Conservation (phyloP, 2,113 vertebrate genomes). For the Syrmaticus mikado region DNA sequence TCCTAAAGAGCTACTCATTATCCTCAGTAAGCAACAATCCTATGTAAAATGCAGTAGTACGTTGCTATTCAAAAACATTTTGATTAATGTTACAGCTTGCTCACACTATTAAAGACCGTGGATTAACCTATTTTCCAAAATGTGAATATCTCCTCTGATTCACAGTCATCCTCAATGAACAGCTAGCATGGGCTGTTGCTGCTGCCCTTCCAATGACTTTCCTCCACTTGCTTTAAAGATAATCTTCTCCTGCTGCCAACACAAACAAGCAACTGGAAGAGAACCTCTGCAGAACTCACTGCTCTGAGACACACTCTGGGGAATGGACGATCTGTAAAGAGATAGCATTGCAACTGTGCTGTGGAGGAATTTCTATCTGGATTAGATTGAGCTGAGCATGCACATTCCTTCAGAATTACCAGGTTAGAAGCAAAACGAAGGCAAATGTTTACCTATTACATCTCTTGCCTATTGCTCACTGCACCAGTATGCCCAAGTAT, state of each 20-base stretch:
- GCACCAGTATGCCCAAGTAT: background rate
- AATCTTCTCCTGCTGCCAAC: background rate
- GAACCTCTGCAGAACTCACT: background rate
- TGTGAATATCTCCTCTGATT: background rate
- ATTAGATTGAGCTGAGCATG: background rate
- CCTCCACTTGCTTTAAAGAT: background rate
- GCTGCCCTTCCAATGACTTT: background rate
- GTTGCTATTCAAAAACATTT: background rate
- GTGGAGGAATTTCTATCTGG: background rate
- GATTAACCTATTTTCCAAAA: background rate
- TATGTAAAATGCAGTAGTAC: background rate
- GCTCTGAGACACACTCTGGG: accelerated
- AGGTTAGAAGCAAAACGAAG: background rate
- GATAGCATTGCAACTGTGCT: background rate
- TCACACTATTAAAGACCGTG: background rate
- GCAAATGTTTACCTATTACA: background rate
- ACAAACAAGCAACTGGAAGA: background rate
- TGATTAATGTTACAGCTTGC: background rate
- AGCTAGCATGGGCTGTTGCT: background rate
- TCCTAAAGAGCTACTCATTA: background rate
- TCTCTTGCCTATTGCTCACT: background rate
- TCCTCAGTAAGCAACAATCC: background rate
- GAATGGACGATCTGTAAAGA: background rate
- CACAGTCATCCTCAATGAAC: background rate
- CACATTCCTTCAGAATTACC: background rate